Conservation (phyloP, 2,797 vertebrate genomes). For the Cottoperca gobio region DNA sequence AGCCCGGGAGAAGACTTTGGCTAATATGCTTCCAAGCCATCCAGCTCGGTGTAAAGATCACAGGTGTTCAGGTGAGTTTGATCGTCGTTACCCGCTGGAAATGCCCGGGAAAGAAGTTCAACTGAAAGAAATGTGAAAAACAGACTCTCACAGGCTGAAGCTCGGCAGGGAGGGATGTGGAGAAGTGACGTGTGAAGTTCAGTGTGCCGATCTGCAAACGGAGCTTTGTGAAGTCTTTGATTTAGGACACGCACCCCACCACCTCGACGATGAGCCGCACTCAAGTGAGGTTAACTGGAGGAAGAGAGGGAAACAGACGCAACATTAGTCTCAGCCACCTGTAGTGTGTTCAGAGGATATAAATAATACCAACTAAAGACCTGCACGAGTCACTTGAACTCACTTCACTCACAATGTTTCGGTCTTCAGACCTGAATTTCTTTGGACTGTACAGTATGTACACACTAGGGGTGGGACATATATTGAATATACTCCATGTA, state of each 20-base stretch:
- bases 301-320: conserved; percentile 46
- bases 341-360: not conserved
- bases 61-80: conserved; percentile 30
- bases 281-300: conserved; percentile 92
- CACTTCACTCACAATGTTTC: not conserved
- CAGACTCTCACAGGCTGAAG: conserved; percentile 78
- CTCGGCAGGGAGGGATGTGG: conserved; percentile 69
- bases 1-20: conserved; percentile 21
- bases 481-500: too few species aligned
- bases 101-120: conserved; percentile 51
- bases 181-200: conserved; percentile 84
- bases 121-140: conserved; percentile 27
- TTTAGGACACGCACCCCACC: conserved; percentile 84
- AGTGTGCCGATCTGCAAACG: conserved; percentile 86
- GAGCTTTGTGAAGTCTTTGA: conserved; percentile 83
- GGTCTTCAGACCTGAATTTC: not conserved
- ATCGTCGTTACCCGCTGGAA: conserved; percentile 20
- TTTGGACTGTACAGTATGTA: not conserved
- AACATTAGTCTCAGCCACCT: conserved; percentile 57
- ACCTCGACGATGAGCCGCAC: conserved; percentile 83
- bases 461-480: too few species aligned
- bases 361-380: not conserved
- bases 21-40: conserved; percentile 27
- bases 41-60: conserved; percentile 34
- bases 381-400: not conserved